Conservation (phyloP, 2,113 vertebrate genomes). For the Pomatorhinus ruficollis region DNA sequence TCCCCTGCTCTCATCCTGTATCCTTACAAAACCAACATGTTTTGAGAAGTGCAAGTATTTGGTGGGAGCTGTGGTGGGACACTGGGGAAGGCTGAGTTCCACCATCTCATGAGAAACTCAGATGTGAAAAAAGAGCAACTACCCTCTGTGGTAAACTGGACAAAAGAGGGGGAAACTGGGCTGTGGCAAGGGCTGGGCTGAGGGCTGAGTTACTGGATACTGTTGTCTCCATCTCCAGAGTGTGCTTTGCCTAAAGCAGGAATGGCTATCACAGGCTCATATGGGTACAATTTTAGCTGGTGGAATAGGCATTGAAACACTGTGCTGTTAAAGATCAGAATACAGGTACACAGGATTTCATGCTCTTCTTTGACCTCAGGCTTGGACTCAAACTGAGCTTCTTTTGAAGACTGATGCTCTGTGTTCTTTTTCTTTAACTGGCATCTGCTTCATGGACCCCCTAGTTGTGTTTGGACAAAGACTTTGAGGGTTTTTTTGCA, state of each 20-base stretch:
- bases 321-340: background rate
- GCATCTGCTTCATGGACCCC: background rate
- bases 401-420: background rate
- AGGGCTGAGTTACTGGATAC: background rate
- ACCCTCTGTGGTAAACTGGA: background rate
- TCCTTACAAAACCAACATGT: background rate
- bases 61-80: background rate
- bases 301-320: background rate
- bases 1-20: background rate
- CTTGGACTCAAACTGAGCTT: background rate
- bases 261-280: background rate
- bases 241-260: background rate
- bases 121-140: background rate
- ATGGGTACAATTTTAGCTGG: background rate
- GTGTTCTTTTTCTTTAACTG: background rate
- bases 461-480: background rate
- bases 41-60: background rate
- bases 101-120: background rate
- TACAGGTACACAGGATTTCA: fast-evolving
- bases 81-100: background rate
- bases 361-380: background rate
- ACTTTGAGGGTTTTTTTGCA: background rate
- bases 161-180: background rate
- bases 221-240: fast-evolving
- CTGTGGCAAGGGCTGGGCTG: fast-evolving